phyloP scores from a whole-genome alignment of 2,888 invertebrate species.

The Melinaea marsaeus region DNA sequence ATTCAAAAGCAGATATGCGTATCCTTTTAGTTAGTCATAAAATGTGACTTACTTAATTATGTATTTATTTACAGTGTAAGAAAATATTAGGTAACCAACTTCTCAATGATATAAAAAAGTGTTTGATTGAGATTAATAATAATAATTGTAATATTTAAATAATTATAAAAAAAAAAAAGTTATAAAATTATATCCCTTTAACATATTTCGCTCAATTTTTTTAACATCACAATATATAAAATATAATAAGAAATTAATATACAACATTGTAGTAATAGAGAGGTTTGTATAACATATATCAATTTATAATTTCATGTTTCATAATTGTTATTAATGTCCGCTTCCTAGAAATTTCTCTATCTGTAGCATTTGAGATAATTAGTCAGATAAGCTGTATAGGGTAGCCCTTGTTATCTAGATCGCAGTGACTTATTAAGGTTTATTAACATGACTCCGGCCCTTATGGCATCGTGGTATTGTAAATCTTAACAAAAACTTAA shows the following conservation, averaged over 20 bases:
- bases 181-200: no score
- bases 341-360: conserved; percentile 28
- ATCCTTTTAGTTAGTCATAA: no score
- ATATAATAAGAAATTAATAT: background rate
- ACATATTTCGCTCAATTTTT: no score
- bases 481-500: conserved; percentile 67
- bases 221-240: no score
- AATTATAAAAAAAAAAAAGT: no score
- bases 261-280: background rate
- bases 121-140: no score
- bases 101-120: no score
- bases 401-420: conserved; percentile 46
- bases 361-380: conserved; percentile 42
- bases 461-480: conserved; percentile 55
- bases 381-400: conserved; percentile 49
- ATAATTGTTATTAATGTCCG: conserved; percentile 28
- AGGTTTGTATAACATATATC: background rate
- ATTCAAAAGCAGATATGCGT: no score
- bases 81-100: no score
- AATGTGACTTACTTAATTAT: no score
- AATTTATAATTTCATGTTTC: conserved; percentile 3
- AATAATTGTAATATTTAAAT: no score
- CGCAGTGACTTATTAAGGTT: conserved; percentile 58
- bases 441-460: conserved; percentile 67
- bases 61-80: no score